Evolutionary conservation across 64 coral and sea anemone genomes (phyloP), one percentile per base, ranked within the genome.

Genomic region (Catalaphyllia jardinei): DNA sequence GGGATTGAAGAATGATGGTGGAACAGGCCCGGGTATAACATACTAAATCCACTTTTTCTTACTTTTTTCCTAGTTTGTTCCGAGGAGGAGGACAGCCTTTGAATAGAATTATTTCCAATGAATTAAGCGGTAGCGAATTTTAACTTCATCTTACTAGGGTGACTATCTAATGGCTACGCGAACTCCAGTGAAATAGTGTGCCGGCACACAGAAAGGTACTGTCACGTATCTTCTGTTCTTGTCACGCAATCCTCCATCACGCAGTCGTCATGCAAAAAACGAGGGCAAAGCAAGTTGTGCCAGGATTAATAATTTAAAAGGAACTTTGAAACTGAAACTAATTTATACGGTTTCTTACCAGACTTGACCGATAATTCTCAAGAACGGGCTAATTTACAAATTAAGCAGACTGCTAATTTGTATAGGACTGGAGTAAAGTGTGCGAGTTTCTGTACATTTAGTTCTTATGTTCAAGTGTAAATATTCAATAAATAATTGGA

Each of bases 71-170:
- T 89, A 96, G 95, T 96, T 96, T 80, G 92, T 86, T 82, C 95
- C 95, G 54, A 90, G 95, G 46, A 86, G 95, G 63, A 93, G 95
- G 81, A 96, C 95, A 52, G 95, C 95, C 8, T 96, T 96, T 90
- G 91, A 96, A 81, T 96, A 72, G 87, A 62, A 60, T 85, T n/a
- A 85, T 29, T 71, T 71, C 10, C 61, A 22, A 51, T n/a, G 81
- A 2, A 29, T 39, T 10, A 65, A 51, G 2, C 35, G 11, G 57
- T 29, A 0, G 20, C 14, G 67, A 67, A 52, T 85, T 60, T 30
- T 33, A 39, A 67, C 65, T 69, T 25, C 65, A 69, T 25, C 65
- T 9, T 3, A 11, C 65, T 12, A 22, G n/a, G 65, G 24, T 29
- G n/a, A 69, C 65, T 7, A 29, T 22, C 20, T 42, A 42, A 22